A percentile compares a stretch with the other conserved stretches of the same genome.
Evolutionary conservation across 2,113 vertebrate species (phyloP).

Genomic region (Bubo scandiacus): DNA sequence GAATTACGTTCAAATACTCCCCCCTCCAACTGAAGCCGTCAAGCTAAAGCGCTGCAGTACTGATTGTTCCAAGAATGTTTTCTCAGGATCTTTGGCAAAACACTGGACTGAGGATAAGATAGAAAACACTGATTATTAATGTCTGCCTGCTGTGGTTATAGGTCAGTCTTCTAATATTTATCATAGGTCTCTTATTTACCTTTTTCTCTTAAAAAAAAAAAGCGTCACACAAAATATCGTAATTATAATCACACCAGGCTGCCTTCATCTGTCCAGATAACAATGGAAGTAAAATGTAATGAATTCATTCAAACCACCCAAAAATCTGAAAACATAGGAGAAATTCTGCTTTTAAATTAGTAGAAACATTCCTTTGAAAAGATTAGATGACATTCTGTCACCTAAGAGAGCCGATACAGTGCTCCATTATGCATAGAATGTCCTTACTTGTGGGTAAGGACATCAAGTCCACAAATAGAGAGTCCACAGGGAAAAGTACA

Average conservation of each 20-base stretch:
- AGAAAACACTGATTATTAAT: neutral
- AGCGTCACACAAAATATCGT: neutral
- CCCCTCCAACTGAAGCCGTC: neutral
- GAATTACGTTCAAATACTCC: neutral
- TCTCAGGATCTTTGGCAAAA: neutral
- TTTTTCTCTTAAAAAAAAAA: neutral
- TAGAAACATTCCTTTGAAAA: neutral
- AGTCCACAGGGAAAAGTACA: neutral
- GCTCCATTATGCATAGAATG: neutral
- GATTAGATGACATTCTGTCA: neutral
- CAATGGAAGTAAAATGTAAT: neutral
- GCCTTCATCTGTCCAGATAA: neutral
- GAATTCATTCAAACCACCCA: neutral
- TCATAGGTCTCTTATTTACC: neutral
- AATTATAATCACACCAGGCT: neutral
- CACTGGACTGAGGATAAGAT: neutral
- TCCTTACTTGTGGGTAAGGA: neutral
- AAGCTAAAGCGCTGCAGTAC: neutral
- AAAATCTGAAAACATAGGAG: neutral
- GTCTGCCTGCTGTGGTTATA: neutral
- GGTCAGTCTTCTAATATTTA: neutral
- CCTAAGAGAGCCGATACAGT: neutral
- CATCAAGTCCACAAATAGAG: neutral
- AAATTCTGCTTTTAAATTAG: neutral
- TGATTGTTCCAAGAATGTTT: neutral